Evolutionary conservation across 1,140 invertebrate genomes (phyloP).

Genomic region (Hycleus phaleratus): DNA sequence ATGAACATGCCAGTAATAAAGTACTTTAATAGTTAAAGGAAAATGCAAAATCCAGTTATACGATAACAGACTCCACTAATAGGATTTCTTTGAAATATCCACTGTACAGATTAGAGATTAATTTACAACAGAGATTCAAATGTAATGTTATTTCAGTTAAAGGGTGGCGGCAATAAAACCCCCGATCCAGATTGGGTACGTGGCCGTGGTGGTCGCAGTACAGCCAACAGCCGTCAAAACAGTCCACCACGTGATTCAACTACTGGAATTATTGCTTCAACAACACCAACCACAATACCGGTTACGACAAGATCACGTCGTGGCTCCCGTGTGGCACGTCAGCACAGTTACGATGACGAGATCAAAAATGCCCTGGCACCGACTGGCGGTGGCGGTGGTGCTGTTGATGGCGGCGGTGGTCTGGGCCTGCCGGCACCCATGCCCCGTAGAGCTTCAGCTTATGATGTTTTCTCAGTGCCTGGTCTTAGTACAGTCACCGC

Average conservation of each 20-base stretch:
- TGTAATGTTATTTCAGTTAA: constrained; percentile 30
- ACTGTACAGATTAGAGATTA: not conserved
- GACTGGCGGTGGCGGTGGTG: constrained; percentile 40
- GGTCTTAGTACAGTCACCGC: constrained; percentile 36
- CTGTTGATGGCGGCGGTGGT: constrained; percentile 37
- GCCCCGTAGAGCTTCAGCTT: constrained; percentile 67
- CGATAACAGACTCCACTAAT: not conserved
- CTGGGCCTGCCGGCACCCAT: constrained; percentile 58
- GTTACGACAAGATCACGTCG: constrained; percentile 45
- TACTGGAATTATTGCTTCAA: constrained; percentile 28
- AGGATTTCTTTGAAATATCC: not conserved
- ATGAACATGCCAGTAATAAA: no score
- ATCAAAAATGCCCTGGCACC: constrained; percentile 43
- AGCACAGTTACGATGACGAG: constrained; percentile 76
- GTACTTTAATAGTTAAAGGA: no score
- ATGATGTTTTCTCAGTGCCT: constrained; percentile 61
- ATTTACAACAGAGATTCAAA: no score
- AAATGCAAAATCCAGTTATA: not conserved
- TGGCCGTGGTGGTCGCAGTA: constrained; percentile 41
- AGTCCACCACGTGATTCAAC: constrained; percentile 41
- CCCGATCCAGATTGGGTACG: constrained; percentile 35
- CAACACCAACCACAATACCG: not conserved
- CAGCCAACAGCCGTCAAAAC: constrained; percentile 43
- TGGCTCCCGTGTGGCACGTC: constrained; percentile 62
- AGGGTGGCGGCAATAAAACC: constrained; percentile 32